phyloP scores from a whole-genome alignment of 1,140 invertebrate species.

The Nebria ingens region DNA sequence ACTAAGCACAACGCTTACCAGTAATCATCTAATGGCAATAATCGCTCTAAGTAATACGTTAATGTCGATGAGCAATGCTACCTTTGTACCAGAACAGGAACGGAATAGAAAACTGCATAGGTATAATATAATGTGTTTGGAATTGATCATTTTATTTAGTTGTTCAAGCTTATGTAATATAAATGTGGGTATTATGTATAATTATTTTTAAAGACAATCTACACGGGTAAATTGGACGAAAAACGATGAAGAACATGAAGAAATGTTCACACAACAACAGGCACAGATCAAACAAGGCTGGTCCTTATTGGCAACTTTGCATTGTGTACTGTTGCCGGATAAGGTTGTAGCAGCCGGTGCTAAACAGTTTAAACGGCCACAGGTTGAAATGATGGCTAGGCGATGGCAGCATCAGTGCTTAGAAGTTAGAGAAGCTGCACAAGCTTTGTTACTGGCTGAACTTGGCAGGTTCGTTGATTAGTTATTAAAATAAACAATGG shows the following conservation, averaged over 20 bases:
- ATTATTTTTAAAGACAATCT: constrained; percentile 27
- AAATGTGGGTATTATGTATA: neutral
- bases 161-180: neutral
- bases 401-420: constrained; percentile 98
- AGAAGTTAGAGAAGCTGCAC: constrained; percentile 92
- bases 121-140: constrained; percentile 22
- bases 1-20: constrained; percentile 86
- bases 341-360: constrained; percentile 52
- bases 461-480: constrained; percentile 50
- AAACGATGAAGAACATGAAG: constrained; percentile 68
- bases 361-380: constrained; percentile 78
- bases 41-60: constrained; percentile 93
- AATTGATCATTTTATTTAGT: neutral
- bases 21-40: constrained; percentile 88
- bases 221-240: constrained; percentile 50
- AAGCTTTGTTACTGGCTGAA: constrained; percentile 90
- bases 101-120: constrained; percentile 63
- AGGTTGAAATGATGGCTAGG: constrained; percentile 93
- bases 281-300: constrained; percentile 93
- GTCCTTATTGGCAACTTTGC: constrained; percentile 88
- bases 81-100: constrained; percentile 80
- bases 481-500: neutral
- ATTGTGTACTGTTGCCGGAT: constrained; percentile 92
- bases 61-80: constrained; percentile 96
- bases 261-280: constrained; percentile 72